These are phyloP conservation scores for Chiroxiphia lanceolata DNA, from an alignment of 2,797 vertebrate genomes.

Conservation along the genomic window DNA sequence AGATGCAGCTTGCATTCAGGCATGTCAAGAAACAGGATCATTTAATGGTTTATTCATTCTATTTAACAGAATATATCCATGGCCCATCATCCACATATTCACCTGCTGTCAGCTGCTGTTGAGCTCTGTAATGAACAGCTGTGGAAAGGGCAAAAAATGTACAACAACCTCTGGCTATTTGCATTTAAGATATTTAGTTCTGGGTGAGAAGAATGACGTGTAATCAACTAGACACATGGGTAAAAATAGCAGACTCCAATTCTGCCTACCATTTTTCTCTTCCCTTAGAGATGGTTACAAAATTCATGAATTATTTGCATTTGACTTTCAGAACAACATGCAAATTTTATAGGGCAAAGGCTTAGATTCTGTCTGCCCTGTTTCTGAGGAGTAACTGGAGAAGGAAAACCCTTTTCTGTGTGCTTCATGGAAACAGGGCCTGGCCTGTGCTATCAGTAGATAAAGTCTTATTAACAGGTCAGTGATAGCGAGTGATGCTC, in stretches of 20 bases:
- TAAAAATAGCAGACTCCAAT: constrained; percentile 66
- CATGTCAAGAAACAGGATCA: constrained; percentile 67
- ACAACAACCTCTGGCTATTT: constrained; percentile 67
- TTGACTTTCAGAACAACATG: constrained; percentile 22
- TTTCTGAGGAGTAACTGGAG: neutral
- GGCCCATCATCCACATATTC: constrained; percentile 72
- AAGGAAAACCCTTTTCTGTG: neutral
- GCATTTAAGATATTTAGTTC: constrained; percentile 69
- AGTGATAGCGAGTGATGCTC: neutral
- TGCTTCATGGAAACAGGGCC: neutral
- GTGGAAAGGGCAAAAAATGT: constrained; percentile 55
- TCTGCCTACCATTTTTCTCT: constrained; percentile 69
- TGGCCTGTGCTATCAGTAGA: neutral
- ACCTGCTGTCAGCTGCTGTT: constrained; percentile 74
- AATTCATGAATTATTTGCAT: constrained; percentile 44
- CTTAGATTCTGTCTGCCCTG: neutral
- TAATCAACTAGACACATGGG: constrained; percentile 41
- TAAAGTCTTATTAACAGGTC: neutral
- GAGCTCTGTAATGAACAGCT: constrained; percentile 67
- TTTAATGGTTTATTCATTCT: constrained; percentile 81
- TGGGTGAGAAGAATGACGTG: constrained; percentile 62
- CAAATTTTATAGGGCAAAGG: constrained; percentile 20
- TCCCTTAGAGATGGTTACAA: constrained; percentile 17
- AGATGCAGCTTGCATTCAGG: constrained; percentile 59
- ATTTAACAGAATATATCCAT: constrained; percentile 71